phyloP scores from a whole-genome alignment of 2,888 invertebrate genomes.

The Itoplectis maculator region DNA sequence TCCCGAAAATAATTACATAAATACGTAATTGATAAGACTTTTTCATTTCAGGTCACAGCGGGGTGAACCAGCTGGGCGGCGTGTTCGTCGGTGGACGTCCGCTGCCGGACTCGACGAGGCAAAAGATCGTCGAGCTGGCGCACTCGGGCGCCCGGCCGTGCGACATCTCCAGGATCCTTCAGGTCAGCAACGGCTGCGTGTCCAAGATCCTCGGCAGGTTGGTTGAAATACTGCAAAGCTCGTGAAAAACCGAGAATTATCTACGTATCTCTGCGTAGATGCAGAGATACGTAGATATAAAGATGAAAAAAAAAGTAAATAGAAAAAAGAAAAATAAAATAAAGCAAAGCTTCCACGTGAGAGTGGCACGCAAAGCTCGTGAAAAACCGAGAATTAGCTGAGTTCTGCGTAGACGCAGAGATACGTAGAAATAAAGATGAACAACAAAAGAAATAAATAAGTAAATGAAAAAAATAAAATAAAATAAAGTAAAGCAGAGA shows the following conservation, averaged over 20 bases:
- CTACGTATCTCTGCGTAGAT: not conserved
- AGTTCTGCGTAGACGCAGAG: not conserved
- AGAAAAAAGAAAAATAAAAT: not conserved
- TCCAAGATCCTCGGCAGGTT: slow-evolving; percentile 99
- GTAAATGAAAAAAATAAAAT: not conserved
- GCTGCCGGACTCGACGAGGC: slow-evolving; percentile 98
- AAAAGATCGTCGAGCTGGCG: slow-evolving; percentile 99
- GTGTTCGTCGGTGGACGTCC: slow-evolving; percentile 99
- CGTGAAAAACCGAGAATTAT: slow-evolving; percentile 9
- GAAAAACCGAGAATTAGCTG: slow-evolving; percentile 1
- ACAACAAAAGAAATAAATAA: not conserved
- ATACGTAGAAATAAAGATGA: not conserved
- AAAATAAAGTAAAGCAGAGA: slow-evolving; percentile 12
- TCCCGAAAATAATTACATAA: slow-evolving; percentile 12
- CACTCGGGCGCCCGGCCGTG: slow-evolving; percentile 99
- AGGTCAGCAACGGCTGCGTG: slow-evolving; percentile 99
- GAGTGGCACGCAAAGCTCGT: slow-evolving; percentile 69
- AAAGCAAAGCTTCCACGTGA: no score
- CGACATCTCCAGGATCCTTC: slow-evolving; percentile 99
- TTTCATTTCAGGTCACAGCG: slow-evolving; percentile 93
- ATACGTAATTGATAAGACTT: slow-evolving; percentile 27
- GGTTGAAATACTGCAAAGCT: slow-evolving; percentile 83
- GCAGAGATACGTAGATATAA: not conserved
- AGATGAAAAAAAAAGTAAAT: slow-evolving; percentile 14
- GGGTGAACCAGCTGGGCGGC: slow-evolving; percentile 99